phyloP scores from a whole-genome alignment of 2,888 invertebrate genomes.

The Caradrina kadenii region DNA sequence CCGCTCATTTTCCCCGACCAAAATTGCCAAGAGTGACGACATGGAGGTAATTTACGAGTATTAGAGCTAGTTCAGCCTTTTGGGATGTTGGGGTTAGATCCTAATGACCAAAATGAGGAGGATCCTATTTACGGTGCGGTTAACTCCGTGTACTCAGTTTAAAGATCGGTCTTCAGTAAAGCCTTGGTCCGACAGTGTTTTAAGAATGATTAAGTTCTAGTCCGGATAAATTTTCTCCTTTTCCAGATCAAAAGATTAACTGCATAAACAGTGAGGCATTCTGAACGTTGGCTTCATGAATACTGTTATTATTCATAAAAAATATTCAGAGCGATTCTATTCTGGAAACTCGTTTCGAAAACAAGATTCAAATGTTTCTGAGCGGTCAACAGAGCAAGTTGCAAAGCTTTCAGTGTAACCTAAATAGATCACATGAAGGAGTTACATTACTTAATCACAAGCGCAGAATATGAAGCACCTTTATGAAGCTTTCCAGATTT shows the following conservation, averaged over 20 bases:
- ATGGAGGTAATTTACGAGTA: constrained; percentile 59
- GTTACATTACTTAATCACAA: constrained; percentile 14
- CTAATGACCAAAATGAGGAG: constrained; percentile 44
- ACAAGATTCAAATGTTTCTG: constrained; percentile 30
- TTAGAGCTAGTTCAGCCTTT: constrained; percentile 48
- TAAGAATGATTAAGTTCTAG: neutral
- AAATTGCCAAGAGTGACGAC: constrained; percentile 53
- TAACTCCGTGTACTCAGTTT: constrained; percentile 18
- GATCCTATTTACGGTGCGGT: constrained; percentile 32
- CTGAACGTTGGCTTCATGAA: constrained; percentile 26
- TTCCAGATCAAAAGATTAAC: constrained; percentile 12
- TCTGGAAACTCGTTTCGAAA: constrained; percentile 25
- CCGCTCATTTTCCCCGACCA: constrained; percentile 46
- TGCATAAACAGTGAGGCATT: neutral
- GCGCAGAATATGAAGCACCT: neutral
- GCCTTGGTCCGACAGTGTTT: neutral
- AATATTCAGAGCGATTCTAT: constrained; percentile 19
- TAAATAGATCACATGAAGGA: constrained; percentile 14
- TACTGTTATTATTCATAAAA: constrained; percentile 39
- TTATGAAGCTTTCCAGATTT: constrained; percentile 13
- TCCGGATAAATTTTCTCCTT: neutral
- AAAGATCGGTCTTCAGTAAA: constrained; percentile 18
- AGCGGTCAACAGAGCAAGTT: constrained; percentile 16
- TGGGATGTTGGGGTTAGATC: constrained; percentile 42
- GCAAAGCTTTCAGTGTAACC: constrained; percentile 10